A percentile compares a stretch with the other conserved stretches of the same genome.
Conservation (phyloP, 2,113 vertebrate species). For the Syngnathoides biaculeatus region DNA sequence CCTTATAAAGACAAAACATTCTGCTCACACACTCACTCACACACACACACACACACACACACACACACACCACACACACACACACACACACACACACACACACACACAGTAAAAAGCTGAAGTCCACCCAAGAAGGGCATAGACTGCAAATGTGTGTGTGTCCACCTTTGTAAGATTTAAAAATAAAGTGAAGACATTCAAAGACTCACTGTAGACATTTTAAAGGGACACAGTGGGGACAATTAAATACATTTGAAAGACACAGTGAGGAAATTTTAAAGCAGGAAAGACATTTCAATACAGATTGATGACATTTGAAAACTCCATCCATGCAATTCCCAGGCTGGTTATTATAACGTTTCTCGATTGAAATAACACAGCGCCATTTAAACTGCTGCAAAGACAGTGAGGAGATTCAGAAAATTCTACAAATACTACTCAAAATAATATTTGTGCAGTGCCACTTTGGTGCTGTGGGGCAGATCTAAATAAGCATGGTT, state of each 20-base stretch:
- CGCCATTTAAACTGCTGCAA: too few species aligned
- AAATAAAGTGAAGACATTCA: background rate
- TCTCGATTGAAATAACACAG: too few species aligned
- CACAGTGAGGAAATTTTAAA: too few species aligned
- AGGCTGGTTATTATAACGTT: too few species aligned
- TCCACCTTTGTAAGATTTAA: background rate
- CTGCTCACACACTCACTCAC: slow-evolving; percentile 20
- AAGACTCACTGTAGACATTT: background rate
- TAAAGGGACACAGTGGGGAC: background rate
- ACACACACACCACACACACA: slow-evolving; percentile 12
- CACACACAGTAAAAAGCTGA: slow-evolving; percentile 7
- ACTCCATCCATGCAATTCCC: too few species aligned
- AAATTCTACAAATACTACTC: too few species aligned
- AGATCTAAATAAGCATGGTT: background rate
- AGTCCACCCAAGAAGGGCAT: slow-evolving; percentile 52
- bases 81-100: slow-evolving; percentile 12
- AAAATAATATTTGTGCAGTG: too few species aligned
- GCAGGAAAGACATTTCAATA: too few species aligned
- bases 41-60: slow-evolving; percentile 12
- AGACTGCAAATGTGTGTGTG: background rate
- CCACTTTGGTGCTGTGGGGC: too few species aligned
- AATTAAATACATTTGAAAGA: background rate
- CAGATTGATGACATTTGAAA: too few species aligned
- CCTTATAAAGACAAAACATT: slow-evolving; percentile 69
- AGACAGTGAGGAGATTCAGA: too few species aligned